These are phyloP conservation scores for Amia ocellicauda DNA, from an alignment of 2,113 vertebrate genomes.

Conservation along the genomic window DNA sequence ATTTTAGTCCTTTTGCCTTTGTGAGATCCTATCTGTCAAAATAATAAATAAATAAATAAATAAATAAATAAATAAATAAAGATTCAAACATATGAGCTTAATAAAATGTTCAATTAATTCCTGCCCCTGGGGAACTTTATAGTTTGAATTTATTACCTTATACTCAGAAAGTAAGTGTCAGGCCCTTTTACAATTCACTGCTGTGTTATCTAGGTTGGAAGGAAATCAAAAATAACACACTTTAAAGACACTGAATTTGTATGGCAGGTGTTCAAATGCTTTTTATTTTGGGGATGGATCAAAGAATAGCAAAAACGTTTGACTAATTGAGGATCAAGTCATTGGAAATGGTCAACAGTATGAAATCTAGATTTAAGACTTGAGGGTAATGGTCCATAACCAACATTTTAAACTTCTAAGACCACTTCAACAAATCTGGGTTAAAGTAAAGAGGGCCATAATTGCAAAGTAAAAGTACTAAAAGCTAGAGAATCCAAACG, in stretches of 20 bases:
- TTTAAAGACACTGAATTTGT: neutral
- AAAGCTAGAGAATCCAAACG: neutral
- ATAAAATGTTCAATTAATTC: conserved; percentile 22
- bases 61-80: conserved; percentile 1
- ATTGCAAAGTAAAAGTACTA: neutral
- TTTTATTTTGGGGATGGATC: neutral
- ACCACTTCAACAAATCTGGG: neutral
- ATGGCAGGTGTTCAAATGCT: neutral
- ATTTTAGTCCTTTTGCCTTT: neutral
- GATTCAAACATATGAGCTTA: conserved; percentile 5
- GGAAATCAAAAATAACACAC: conserved; percentile 1
- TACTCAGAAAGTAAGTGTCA: neutral
- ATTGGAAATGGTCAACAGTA: neutral
- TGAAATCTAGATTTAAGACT: neutral
- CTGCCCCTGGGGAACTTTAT: conserved; percentile 8
- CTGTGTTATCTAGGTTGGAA: neutral
- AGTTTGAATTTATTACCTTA: conserved; percentile 8
- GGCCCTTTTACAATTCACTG: neutral
- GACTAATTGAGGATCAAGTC: conserved; percentile 14
- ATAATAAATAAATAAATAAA: neutral
- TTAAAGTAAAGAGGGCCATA: conserved; percentile 3
- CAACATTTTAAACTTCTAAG: neutral
- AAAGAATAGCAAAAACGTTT: neutral
- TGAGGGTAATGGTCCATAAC: conserved; percentile 7
- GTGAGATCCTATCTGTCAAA: conserved; percentile 10